Evolutionary conservation across 2,797 vertebrate genomes (phyloP).

Genomic region (Cryptoprocta ferox): DNA sequence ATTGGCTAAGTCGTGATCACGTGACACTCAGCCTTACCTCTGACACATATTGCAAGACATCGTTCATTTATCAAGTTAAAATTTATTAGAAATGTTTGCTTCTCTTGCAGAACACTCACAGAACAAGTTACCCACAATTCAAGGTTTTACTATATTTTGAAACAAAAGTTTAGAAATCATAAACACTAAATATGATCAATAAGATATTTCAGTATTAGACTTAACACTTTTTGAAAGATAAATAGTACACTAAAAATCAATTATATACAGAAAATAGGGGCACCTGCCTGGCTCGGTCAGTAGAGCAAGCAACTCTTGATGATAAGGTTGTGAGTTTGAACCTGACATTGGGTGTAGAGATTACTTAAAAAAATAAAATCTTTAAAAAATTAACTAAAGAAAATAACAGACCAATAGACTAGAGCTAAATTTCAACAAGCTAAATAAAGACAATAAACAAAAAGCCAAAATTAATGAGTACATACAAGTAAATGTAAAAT

Average conservation of each 20-base stretch:
- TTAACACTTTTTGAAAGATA: neutral
- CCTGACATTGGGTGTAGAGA: neutral
- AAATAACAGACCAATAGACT: neutral
- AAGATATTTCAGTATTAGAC: neutral
- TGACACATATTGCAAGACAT: too few species aligned
- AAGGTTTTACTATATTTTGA: neutral
- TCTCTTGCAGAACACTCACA: too few species aligned
- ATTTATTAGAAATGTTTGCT: too few species aligned
- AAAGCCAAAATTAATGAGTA: neutral
- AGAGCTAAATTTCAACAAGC: neutral
- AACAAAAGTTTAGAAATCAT: neutral
- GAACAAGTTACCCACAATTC: too few species aligned
- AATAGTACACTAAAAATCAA: neutral
- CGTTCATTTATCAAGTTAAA: too few species aligned
- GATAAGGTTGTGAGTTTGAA: neutral
- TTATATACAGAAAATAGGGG: neutral
- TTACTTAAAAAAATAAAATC: neutral
- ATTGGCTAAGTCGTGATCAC: too few species aligned
- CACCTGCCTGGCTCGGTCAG: neutral
- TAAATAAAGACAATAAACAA: neutral
- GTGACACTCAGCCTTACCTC: too few species aligned
- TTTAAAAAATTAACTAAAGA: neutral
- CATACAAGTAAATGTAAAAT: neutral
- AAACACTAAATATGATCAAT: neutral
- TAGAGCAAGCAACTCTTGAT: neutral